Percentiles rank a stretch among this genome's conserved stretches.
Evolutionary conservation across 2,797 vertebrate genomes (phyloP).

Genomic region (Tapirus indicus): DNA sequence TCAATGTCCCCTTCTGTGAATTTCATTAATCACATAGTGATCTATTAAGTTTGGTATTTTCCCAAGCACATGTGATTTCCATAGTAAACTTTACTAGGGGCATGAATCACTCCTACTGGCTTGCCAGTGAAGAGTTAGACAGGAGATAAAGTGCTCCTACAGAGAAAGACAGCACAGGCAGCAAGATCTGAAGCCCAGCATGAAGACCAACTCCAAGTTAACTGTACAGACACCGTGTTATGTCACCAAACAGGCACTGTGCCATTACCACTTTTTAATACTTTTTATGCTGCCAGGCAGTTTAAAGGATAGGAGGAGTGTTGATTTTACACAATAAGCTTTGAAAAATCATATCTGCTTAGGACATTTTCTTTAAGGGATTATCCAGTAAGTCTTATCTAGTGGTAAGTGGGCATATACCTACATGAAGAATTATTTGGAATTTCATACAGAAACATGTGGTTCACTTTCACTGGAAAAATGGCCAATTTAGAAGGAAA

Average conservation of each 20-base stretch:
- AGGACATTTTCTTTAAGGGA: neutral
- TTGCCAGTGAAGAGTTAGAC: neutral
- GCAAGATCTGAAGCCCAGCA: neutral
- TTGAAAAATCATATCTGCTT: neutral
- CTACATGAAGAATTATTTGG: neutral
- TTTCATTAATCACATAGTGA: neutral
- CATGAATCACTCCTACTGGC: neutral
- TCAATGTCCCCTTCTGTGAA: neutral
- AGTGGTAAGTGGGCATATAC: neutral
- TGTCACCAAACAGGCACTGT: neutral
- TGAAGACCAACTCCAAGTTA: neutral
- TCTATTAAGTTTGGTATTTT: neutral
- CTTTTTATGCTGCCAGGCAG: neutral
- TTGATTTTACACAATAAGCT: neutral
- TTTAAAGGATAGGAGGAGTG: neutral
- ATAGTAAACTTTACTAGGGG: neutral
- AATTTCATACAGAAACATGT: neutral
- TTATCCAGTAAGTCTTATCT: neutral
- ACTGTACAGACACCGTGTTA: neutral
- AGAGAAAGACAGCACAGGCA: neutral
- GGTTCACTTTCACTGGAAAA: neutral
- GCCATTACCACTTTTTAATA: neutral
- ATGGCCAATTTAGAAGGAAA: neutral
- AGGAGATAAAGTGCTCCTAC: neutral
- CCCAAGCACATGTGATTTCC: neutral